A percentile compares a stretch with the other conserved stretches of the same genome.
Evolutionary conservation across 2,113 vertebrate genomes (phyloP).

Genomic region (Cairina moschata): DNA sequence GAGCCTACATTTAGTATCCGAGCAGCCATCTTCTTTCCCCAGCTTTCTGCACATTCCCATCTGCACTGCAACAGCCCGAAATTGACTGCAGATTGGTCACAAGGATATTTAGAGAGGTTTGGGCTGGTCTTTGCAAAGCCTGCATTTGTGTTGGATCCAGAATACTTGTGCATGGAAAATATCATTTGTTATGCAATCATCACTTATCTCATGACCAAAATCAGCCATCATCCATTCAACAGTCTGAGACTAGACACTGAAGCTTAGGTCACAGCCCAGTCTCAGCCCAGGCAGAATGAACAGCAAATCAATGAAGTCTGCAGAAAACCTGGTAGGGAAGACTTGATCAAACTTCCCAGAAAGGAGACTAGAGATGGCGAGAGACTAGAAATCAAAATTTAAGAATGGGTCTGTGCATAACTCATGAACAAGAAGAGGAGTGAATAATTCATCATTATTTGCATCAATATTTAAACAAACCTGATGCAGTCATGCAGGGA

Average conservation of each 20-base stretch:
- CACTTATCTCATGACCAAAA: not conserved
- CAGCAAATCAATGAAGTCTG: not conserved
- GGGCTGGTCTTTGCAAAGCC: not conserved
- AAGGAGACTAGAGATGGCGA: not conserved
- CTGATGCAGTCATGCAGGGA: not conserved
- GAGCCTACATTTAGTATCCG: not conserved
- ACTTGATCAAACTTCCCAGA: not conserved
- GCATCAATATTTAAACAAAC: not conserved
- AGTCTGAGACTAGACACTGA: not conserved
- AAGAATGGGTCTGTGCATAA: not conserved
- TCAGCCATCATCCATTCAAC: not conserved
- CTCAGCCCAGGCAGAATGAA: not conserved
- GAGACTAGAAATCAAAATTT: not conserved
- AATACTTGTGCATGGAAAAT: not conserved
- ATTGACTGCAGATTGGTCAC: not conserved
- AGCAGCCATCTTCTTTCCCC: not conserved
- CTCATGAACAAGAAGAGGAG: not conserved
- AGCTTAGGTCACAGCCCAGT: not conserved
- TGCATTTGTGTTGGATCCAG: not conserved
- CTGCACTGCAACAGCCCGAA: not conserved
- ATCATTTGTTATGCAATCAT: not conserved
- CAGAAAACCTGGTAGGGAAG: not conserved
- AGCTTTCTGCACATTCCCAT: not conserved
- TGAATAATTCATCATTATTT: conserved; percentile 37
- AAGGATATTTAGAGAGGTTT: not conserved